Conservation (phyloP, 2,113 vertebrate species). For the Dolichotis patagonum region DNA sequence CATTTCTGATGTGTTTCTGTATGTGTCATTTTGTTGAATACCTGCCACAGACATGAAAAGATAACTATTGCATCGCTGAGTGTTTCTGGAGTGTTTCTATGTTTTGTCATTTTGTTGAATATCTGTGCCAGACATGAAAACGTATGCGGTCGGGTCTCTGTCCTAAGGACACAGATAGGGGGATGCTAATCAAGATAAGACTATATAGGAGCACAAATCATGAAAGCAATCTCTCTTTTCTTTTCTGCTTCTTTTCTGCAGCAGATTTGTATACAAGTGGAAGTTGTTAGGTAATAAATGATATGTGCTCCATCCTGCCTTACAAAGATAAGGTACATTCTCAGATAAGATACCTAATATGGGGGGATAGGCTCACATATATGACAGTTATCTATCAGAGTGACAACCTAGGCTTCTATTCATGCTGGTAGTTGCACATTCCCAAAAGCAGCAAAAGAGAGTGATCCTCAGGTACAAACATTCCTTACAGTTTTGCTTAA, state of each 20-base stretch:
- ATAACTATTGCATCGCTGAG: background rate
- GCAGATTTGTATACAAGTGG: background rate
- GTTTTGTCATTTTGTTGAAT: slow-evolving; percentile 14
- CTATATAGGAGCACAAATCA: background rate
- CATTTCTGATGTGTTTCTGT: background rate
- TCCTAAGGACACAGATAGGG: background rate
- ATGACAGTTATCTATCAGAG: background rate
- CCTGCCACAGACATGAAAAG: background rate
- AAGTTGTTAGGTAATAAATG: background rate
- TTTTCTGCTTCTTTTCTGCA: background rate
- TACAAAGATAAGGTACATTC: background rate
- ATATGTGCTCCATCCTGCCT: background rate
- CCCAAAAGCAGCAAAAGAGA: background rate
- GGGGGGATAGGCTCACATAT: background rate
- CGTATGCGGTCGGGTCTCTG: background rate
- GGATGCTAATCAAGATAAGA: background rate
- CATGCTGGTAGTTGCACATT: background rate
- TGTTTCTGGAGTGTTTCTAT: background rate
- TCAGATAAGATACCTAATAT: background rate
- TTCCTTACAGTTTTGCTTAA: background rate
- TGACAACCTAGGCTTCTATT: background rate
- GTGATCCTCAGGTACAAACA: background rate
- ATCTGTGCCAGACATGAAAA: background rate
- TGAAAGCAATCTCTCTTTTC: background rate
- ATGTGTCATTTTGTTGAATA: background rate